Percentiles rank a stretch among this genome's conserved stretches.
Evolutionary conservation across 2,797 vertebrate genomes (phyloP).

Genomic region (Dicrostonyx torquatus): DNA sequence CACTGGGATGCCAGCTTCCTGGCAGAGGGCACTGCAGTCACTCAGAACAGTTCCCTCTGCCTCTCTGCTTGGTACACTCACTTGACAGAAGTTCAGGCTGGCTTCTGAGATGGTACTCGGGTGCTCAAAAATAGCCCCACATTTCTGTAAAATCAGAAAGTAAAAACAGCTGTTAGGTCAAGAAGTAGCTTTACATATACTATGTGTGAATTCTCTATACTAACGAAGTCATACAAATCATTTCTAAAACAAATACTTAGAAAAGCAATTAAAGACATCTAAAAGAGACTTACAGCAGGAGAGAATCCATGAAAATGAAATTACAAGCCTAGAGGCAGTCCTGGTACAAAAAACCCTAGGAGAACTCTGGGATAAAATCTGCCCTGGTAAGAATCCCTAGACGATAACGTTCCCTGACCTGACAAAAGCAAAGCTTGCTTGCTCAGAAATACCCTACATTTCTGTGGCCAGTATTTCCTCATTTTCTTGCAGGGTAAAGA

Average conservation of each 20-base stretch:
- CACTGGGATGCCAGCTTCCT: neutral
- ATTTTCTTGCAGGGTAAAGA: slow-evolving; percentile 2
- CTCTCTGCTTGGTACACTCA: neutral
- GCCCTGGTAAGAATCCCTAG: neutral
- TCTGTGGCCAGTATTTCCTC: neutral
- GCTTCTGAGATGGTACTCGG: neutral
- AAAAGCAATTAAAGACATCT: neutral
- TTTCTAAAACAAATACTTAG: neutral
- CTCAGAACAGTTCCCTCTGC: neutral
- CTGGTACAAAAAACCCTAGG: neutral
- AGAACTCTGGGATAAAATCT: neutral
- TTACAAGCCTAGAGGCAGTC: neutral
- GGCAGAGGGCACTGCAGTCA: neutral
- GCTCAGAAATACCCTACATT: neutral
- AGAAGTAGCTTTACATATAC: neutral
- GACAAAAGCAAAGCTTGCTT: slow-evolving; percentile 24
- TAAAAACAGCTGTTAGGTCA: neutral
- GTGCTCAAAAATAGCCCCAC: neutral
- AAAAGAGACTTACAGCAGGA: neutral
- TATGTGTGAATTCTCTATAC: slow-evolving; percentile 4
- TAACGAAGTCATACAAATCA: neutral
- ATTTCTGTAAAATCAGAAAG: neutral
- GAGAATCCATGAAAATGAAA: neutral
- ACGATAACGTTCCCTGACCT: neutral
- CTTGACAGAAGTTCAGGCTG: neutral